phyloP scores from a whole-genome alignment of 1,140 invertebrate genomes.

The Aphaenogaster floridana region DNA sequence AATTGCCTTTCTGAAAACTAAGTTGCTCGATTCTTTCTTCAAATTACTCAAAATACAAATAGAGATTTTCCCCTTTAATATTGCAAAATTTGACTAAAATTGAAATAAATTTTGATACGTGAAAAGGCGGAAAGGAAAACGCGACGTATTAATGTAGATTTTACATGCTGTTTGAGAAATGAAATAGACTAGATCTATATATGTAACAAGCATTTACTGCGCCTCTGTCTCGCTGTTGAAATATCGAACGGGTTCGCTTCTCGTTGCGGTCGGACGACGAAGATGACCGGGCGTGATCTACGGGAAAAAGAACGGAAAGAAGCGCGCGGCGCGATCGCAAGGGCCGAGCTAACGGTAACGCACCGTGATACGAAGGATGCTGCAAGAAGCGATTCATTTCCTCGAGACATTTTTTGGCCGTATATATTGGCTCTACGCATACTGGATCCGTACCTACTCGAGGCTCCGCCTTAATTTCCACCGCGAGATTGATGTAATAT shows the following conservation, averaged over 20 bases:
- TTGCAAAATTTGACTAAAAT: neutral
- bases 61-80: neutral
- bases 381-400: constrained; percentile 69
- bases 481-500: constrained; percentile 17
- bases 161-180: constrained; percentile 29
- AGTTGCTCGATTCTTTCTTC: neutral
- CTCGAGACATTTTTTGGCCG: constrained; percentile 53
- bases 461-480: constrained; percentile 32
- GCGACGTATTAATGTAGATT: neutral
- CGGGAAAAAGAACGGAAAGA: constrained; percentile 68
- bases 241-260: constrained; percentile 66
- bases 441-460: neutral
- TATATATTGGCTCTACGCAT: constrained; percentile 14
- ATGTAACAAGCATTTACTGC: constrained; percentile 19
- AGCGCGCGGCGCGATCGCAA: constrained; percentile 59
- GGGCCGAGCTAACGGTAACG: constrained; percentile 72
- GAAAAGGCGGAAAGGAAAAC: neutral
- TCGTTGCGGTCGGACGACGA: constrained; percentile 73
- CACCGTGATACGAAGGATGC: constrained; percentile 70
- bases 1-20: neutral
- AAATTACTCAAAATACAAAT: neutral
- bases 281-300: constrained; percentile 68
- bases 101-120: neutral
- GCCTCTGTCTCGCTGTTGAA: constrained; percentile 39
- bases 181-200: neutral